Evolutionary conservation across 2,888 invertebrate species (phyloP).

Genomic region (Athripsodes cinereus): DNA sequence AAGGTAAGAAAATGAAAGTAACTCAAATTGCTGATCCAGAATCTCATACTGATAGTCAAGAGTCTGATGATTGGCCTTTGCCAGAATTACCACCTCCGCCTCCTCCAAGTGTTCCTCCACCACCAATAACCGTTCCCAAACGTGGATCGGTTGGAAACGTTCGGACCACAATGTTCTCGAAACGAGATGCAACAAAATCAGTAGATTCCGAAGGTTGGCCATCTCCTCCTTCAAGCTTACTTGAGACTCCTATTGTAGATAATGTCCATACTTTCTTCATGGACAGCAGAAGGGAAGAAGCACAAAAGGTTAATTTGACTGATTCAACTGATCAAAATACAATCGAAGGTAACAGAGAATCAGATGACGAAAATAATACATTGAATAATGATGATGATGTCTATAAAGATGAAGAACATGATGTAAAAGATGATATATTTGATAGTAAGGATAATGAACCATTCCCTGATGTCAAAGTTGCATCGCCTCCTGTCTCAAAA

Average conservation of each 20-base stretch:
- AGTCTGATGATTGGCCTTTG: constrained; percentile 70
- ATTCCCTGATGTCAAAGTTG: constrained; percentile 32
- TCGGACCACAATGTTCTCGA: constrained; percentile 33
- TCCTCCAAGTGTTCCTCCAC: not conserved
- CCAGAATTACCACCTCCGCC: constrained; percentile 55
- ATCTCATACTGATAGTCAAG: constrained; percentile 58
- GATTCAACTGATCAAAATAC: constrained; percentile 59
- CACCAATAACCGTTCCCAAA: not conserved
- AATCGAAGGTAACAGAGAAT: constrained; percentile 54
- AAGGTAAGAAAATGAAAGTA: not conserved
- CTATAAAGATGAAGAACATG: constrained; percentile 48
- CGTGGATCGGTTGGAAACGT: not conserved
- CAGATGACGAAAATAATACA: constrained; percentile 64
- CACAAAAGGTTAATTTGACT: constrained; percentile 66
- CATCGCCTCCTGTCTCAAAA: constrained; percentile 20
- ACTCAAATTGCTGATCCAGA: constrained; percentile 36
- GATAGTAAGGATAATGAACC: constrained; percentile 31
- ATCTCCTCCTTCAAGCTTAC: constrained; percentile 67
- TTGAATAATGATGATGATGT: constrained; percentile 58
- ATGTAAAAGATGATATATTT: constrained; percentile 45
- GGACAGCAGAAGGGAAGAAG: constrained; percentile 70
- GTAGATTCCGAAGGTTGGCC: constrained; percentile 79
- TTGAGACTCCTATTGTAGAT: constrained; percentile 66
- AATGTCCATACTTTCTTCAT: constrained; percentile 77
- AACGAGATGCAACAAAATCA: constrained; percentile 40